phyloP scores from a whole-genome alignment of 2,113 vertebrate genomes.

The Mugil cephalus region DNA sequence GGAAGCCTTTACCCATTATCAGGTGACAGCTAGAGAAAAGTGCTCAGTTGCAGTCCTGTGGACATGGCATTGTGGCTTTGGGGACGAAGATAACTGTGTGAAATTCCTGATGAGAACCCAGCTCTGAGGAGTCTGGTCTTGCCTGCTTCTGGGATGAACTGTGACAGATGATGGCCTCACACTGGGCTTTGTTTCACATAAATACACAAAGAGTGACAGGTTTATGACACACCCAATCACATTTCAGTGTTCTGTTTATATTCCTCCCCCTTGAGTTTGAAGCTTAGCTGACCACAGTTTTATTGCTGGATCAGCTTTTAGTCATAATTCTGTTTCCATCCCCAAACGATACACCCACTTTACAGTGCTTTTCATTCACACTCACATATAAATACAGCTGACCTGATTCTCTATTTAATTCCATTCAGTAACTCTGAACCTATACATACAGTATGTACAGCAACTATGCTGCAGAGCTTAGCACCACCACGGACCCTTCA shows the following conservation, averaged over 20 bases:
- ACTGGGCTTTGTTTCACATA: conserved; percentile 45
- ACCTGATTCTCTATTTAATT: background rate
- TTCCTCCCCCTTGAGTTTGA: background rate
- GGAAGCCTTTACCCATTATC: conserved; percentile 61
- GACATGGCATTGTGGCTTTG: conserved; percentile 76
- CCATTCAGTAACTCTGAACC: background rate
- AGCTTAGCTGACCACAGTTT: background rate
- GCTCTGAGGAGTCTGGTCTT: conserved; percentile 45
- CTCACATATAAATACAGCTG: background rate
- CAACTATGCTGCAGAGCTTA: background rate
- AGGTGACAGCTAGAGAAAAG: conserved; percentile 45
- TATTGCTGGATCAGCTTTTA: background rate
- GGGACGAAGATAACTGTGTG: conserved; percentile 84
- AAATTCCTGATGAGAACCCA: conserved; percentile 73
- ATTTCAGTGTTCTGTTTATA: conserved; percentile 30
- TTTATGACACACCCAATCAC: conserved; percentile 12
- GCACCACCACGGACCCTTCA: conserved; percentile 49
- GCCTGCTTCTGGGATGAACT: conserved; percentile 56
- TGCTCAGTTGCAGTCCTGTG: conserved; percentile 55
- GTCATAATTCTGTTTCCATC: background rate
- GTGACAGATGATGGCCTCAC: conserved; percentile 42
- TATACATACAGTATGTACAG: conserved; percentile 1
- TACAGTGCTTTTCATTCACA: background rate
- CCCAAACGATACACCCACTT: too few relatives aligned
- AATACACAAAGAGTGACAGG: conserved; percentile 55